Evolutionary conservation across 1,140 invertebrate species (phyloP), one percentile per base, ranked within the genome.

Genomic region (Protaetia brevitarsis): DNA sequence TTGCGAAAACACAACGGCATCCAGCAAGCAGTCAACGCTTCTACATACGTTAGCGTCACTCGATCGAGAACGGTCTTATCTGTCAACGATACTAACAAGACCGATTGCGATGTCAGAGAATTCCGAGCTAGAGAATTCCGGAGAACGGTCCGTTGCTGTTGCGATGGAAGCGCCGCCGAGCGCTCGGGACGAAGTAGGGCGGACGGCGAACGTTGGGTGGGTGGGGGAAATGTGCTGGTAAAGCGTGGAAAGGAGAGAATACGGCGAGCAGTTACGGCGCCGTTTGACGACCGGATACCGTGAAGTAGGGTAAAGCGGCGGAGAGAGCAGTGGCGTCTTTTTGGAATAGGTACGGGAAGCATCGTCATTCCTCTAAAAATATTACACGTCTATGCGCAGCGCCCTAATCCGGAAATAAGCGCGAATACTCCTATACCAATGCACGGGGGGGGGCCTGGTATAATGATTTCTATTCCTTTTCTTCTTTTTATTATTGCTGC

Each of bases 1-100:
- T 23, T 5, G 19, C 41, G 16, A 51, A 23, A 51, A 51, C 41
- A 51, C 41, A 51, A 51, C 41, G 41, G 41, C 19, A 51, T 51
- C 41, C 21, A 51, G 41, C n/a, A n/a, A n/a, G n/a, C 41, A 51
- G 41, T 19, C 41, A 23, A 51, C 41, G 41, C 41, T 51, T 51
- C 41, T 51, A 51, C 41, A 51, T 51, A 51, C 41, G 41, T 51
- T 51, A 51, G 41, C 41, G 19, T 51, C 41, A 51, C 41, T 66
- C 68, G 68, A 69, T 69, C 68, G 61, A 63, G 60, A 56, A 45
- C 65, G 68, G 34, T 62, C 65, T 69, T 66, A 66, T 66, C 65
- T 69, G 68, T 69, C 68, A 67, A 64, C 59, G 68, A 58, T 66
- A 66, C 65, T 69, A 69, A 69, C 68, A 67, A 67, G 68, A 67